Base-by-base conservation (phyloP, 2,797 vertebrate genomes). In the Muscicapa comitata region DNA sequence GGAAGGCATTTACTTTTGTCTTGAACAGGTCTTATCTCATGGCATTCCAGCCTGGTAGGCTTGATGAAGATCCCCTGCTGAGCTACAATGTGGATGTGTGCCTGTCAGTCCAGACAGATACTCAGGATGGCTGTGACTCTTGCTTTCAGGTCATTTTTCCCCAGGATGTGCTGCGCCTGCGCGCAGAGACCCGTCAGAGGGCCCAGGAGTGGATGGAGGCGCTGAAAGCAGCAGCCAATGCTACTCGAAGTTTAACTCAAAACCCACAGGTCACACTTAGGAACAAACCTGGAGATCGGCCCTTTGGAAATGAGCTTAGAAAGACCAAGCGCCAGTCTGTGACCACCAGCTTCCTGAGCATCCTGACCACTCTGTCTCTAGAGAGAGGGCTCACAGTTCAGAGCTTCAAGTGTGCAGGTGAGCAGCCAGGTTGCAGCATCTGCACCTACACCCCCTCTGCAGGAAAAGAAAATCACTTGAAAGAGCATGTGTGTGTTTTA, bases 361-460 rank as follows among this genome's bases (percentile, higher is more conserved):
- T 99, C 90, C 98, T 99, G 93, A 99, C 99, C 57, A 99, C 99
- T 0, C 97, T 99, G 96, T 99, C 99, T 82, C 97, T 99, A 94
- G 99, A 99, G 97, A 99, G 99, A 95, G 99, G 99, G 20, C 99
- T 99, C 68, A 99, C 99, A 1, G 98, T 99, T 81, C 99, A 99
- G 98, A 99, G 99, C 98, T 99, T 99, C 98, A 99, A 98, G 95
- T 99, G 99, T 98, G 99, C 99, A 99, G 99, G 99, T 99, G 98
- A 97, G 97, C 94, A 89, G 73, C 47, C 26, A 33, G 40, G 24
- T 37, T 73, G 31, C 37, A 58, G 26, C 70, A 42, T 35, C 40
- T 63, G 48, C 29, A 38, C 40, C 37, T 25, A 5, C 29, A 54
- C 13, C 12, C 18, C 53, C 75, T 75, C 86, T 68, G 17, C 43